These are phyloP conservation scores for Agrochola litura DNA, from an alignment of 2,888 invertebrate species.

Conservation along the genomic window DNA sequence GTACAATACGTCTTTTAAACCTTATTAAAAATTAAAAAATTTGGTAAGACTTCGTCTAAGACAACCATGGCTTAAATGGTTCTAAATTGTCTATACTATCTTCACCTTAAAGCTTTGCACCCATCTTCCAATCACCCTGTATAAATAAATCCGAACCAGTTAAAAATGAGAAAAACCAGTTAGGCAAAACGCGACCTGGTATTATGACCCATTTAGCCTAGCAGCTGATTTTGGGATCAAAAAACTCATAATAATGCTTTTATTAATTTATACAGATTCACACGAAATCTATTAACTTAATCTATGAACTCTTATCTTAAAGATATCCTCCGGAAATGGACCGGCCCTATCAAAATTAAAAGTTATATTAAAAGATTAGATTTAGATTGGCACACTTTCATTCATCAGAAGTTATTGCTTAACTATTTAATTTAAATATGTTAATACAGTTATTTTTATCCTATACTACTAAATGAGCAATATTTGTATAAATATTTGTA, in stretches of 20 bases:
- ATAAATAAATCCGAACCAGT: not conserved
- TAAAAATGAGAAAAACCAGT: not conserved
- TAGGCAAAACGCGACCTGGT: no score
- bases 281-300: slow-evolving; percentile 21
- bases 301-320: slow-evolving; percentile 13
- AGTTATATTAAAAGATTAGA: slow-evolving; percentile 16
- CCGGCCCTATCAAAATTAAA: slow-evolving; percentile 26
- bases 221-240: slow-evolving; percentile 15
- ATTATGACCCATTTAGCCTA: not conserved
- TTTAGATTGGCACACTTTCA: slow-evolving; percentile 44
- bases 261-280: slow-evolving; percentile 16
- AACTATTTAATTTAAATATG: no score
- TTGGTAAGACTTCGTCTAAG: no score
- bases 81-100: no score
- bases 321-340: slow-evolving; percentile 45
- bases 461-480: no score
- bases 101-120: no score
- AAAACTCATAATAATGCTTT: slow-evolving; percentile 11
- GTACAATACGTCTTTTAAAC: no score
- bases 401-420: slow-evolving; percentile 1
- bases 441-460: no score
- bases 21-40: no score
- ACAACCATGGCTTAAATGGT: no score
- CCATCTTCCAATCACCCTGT: no score
- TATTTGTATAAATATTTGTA: no score